Conservation (phyloP, 2,797 vertebrate genomes). For the Allobates femoralis region DNA sequence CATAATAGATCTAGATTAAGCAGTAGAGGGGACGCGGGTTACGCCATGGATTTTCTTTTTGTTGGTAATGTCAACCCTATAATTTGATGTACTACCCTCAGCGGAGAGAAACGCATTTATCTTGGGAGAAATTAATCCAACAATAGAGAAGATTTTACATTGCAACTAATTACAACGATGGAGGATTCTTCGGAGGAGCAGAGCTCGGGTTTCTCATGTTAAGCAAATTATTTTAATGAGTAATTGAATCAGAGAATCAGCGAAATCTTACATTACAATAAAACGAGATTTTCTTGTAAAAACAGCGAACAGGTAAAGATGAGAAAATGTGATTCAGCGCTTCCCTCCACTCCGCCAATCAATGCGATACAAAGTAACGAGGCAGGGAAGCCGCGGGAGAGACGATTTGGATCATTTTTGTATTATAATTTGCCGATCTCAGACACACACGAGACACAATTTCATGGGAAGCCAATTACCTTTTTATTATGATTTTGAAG, state of each 20-base stretch:
- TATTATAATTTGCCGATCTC: too few species aligned
- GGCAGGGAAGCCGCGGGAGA: too few species aligned
- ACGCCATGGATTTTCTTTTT: slow-evolving; percentile 50
- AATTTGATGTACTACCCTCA: slow-evolving; percentile 50
- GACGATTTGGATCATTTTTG: too few species aligned
- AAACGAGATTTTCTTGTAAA: neutral
- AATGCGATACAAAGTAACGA: too few species aligned
- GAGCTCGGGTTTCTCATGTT: neutral
- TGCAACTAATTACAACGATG: neutral
- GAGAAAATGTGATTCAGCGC: too few species aligned
- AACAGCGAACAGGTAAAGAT: neutral
- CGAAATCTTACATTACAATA: neutral
- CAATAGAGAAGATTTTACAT: neutral
- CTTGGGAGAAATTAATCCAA: slow-evolving; percentile 17
- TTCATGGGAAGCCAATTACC: too few species aligned
- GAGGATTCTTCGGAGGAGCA: neutral
- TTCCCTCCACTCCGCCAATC: too few species aligned
- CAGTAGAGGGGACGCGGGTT: slow-evolving; percentile 3
- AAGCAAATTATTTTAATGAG: neutral
- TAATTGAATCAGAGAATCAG: neutral
- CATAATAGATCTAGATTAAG: slow-evolving; percentile 56
- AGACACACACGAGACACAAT: too few species aligned
- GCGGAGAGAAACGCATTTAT: slow-evolving; percentile 35
- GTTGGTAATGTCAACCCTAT: slow-evolving; percentile 57
- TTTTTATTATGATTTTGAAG: too few species aligned